Evolutionary conservation across 2,113 vertebrate species (phyloP), one percentile per base, ranked within the genome.

Genomic region (Nettapus auritus): DNA sequence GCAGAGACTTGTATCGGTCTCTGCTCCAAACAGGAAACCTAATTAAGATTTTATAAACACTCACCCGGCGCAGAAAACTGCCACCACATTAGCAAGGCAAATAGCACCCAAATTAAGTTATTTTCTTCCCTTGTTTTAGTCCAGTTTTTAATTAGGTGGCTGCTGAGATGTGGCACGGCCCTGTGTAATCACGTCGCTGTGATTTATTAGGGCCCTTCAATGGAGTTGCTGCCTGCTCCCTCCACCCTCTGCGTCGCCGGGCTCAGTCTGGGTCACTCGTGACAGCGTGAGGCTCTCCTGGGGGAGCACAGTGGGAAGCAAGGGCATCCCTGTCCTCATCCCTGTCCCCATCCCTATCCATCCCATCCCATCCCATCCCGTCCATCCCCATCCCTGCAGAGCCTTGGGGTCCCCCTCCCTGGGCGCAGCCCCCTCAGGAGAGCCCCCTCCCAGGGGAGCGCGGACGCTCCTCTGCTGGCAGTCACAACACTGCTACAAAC

Each of bases 1-100:
- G 40, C 93, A 75, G 53, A 11, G 57, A 29, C n/a, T 33, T 48
- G 77, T 94, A 86, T 95, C 92, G 69, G 23, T 77, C 92, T 82
- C 96, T 3, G 15, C 29, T 94, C 94, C 95, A 78, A 33, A 93
- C 2, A 0, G 23, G 74, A 92, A 93, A 73, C 82, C 95, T 95
- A 94, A 97, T 97, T 96, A 97, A 96, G 96, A 87, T 82, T 97
- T 96, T 90, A 96, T 88, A 92, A 97, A 93, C 88, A 73, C 74
- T 78, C 67, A 13, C 10, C 86, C 87, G 75, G 23, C 13, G 2
- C 70, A 55, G 80, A 34, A 92, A 96, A 29, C 84, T 23, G 48
- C 88, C 36, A 42, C 89, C 10, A 5, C 88, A 78, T 94, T 89
- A 97, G 83, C 83, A 93, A 95, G 80, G 94, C 96, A 94, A 86